These are phyloP conservation scores for Ichneumon xanthorius DNA, from an alignment of 2,888 invertebrate species.

Conservation along the genomic window DNA sequence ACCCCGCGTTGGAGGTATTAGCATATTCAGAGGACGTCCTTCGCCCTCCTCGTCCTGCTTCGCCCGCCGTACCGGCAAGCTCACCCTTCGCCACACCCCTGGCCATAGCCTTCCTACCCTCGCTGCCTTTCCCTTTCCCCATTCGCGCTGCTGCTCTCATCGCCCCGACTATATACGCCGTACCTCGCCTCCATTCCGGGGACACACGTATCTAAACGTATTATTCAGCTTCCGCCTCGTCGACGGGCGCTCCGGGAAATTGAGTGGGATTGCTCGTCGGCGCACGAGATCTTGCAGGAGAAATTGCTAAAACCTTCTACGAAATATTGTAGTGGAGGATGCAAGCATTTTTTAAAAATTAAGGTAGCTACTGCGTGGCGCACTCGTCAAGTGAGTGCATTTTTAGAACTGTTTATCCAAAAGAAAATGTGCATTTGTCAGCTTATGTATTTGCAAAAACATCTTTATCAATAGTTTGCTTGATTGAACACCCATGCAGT, in stretches of 20 bases:
- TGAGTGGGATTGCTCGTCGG: constrained; percentile 36
- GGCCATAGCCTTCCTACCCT: constrained; percentile 63
- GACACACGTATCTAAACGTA: constrained; percentile 53
- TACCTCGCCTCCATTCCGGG: constrained; percentile 42
- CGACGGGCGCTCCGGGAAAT: constrained; percentile 46
- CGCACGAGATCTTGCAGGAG: background rate
- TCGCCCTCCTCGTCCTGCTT: constrained; percentile 64
- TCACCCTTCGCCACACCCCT: constrained; percentile 70
- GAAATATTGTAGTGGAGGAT: background rate
- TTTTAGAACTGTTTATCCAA: too few relatives aligned
- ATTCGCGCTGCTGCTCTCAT: constrained; percentile 52
- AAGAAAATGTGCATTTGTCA: too few relatives aligned
- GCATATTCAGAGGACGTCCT: constrained; percentile 83
- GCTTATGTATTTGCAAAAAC: too few relatives aligned
- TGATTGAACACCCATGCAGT: too few relatives aligned
- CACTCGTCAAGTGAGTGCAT: too few relatives aligned
- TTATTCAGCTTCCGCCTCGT: constrained; percentile 39
- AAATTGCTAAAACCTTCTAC: background rate
- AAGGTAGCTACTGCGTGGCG: too few relatives aligned
- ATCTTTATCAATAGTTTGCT: too few relatives aligned
- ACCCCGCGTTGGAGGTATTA: constrained; percentile 81
- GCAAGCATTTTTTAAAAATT: background rate
- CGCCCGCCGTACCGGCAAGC: constrained; percentile 65
- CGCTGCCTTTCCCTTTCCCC: constrained; percentile 57
- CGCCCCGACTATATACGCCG: constrained; percentile 15